Percentiles rank a stretch among this genome's conserved stretches.
phyloP scores from a whole-genome alignment of 2,113 vertebrate genomes.

The Thymallus thymallus region DNA sequence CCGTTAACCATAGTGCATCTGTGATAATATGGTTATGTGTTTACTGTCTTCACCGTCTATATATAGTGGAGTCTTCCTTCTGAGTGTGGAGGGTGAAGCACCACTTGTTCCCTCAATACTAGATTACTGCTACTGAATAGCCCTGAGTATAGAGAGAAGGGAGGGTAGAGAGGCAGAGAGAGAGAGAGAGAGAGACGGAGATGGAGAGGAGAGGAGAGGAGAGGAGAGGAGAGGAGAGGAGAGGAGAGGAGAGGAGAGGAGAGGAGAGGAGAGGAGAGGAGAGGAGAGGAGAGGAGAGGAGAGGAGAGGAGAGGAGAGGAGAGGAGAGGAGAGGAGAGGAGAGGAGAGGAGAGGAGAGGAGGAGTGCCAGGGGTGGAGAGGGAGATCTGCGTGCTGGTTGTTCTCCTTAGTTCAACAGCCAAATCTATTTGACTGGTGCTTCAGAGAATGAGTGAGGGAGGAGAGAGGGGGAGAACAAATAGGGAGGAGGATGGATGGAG shows the following conservation, averaged over 20 bases:
- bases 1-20: no score
- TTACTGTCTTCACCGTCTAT: no score
- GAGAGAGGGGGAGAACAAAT: not conserved
- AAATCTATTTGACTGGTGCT: constrained; percentile 72
- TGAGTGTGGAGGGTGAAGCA: no score
- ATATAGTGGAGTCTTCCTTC: no score
- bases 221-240: no score
- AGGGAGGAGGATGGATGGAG: no score
- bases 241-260: no score
- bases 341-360: not conserved
- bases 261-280: not conserved
- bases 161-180: not conserved
- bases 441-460: constrained; percentile 52
- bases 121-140: constrained; percentile 26
- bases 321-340: constrained; percentile 38
- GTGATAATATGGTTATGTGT: no score
- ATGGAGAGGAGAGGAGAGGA: no score
- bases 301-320: not conserved
- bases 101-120: no score
- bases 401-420: constrained; percentile 62
- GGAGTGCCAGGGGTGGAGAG: constrained; percentile 36
- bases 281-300: constrained; percentile 15
- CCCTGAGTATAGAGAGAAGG: constrained; percentile 5
- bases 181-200: no score
- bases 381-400: constrained; percentile 56